Percentiles rank a stretch among this genome's conserved stretches.
phyloP scores from a whole-genome alignment of 2,888 invertebrate species.

The Mesorhabditis belari region DNA sequence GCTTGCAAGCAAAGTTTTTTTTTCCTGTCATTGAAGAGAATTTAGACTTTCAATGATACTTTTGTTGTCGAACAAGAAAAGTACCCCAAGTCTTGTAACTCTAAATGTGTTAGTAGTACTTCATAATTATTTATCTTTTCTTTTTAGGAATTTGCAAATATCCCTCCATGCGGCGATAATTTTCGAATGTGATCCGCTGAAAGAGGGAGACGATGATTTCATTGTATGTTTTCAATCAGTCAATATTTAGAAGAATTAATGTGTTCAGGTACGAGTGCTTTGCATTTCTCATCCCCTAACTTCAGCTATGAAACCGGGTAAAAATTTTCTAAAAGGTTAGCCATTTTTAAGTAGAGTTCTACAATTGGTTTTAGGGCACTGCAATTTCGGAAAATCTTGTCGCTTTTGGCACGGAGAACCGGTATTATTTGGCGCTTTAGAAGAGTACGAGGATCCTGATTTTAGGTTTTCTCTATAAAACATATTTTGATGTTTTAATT shows the following conservation, averaged over 20 bases:
- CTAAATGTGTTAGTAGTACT: too few relatives aligned
- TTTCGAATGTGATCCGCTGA: constrained; percentile 9
- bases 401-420: constrained; percentile 29
- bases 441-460: constrained; percentile 28
- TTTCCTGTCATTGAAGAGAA: not conserved
- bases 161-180: constrained; percentile 25
- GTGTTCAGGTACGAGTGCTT: constrained; percentile 24
- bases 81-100: too few relatives aligned
- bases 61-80: not conserved
- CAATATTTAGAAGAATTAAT: too few relatives aligned
- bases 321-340: not conserved
- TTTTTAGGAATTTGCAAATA: too few relatives aligned
- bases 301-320: constrained; percentile 25
- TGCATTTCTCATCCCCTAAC: constrained; percentile 30
- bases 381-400: constrained; percentile 20
- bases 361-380: constrained; percentile 10
- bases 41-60: not conserved
- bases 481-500: not conserved
- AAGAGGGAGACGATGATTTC: not conserved
- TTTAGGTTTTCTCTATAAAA: too few relatives aligned
- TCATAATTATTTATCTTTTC: too few relatives aligned
- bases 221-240: not conserved
- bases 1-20: not conserved
- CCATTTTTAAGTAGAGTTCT: too few relatives aligned
- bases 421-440: constrained; percentile 14